Base-by-base conservation (phyloP, 2,797 vertebrate species). In the Melopsittacus undulatus region DNA sequence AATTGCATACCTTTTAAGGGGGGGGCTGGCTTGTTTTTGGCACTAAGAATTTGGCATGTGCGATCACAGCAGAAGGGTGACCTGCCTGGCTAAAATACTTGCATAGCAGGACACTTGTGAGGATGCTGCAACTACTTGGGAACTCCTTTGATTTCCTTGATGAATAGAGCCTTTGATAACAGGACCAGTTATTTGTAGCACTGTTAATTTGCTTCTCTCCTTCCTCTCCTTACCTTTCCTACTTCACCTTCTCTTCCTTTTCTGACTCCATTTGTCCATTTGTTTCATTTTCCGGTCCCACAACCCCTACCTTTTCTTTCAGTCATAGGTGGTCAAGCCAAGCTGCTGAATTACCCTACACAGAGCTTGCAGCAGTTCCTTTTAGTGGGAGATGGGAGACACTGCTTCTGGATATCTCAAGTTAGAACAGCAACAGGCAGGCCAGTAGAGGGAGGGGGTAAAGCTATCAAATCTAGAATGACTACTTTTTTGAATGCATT, bases 311-410 rank as follows among this genome's bases (percentile, higher is more conserved):
- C 92, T 95, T 97, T 96, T 96, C 89, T 96, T 92, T 96, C 96
- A 96, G 96, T 73, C 94, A 83, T 95, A 96, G 94, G 96, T 95
- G 92, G 40, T 91, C 95, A 94, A 95, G 95, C 92, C 91, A 92
- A 89, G 83, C 86, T 96, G 88, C 90, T 97, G 94, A 94, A 95
- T 94, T 94, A 73, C 54, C 85, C 90, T 92, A 94, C 91, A 89
- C 92, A 96, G 92, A 96, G 83, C 91, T 96, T 96, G 92, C 96
- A 96, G 94, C 93, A 95, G 42, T 97, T 96, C 95, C 89, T 96
- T 96, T 97, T 95, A 97, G 95, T 96, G 90, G 91, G 96, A 95
- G 95, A 96, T 96, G 95, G 95, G 95, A 97, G 92, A 95, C 89
- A 92, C 95, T 96, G 91, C 96, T 95, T 72, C 96, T 96, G 96